phyloP scores from a whole-genome alignment of 2,797 vertebrate species.

The Catharus ustulatus region DNA sequence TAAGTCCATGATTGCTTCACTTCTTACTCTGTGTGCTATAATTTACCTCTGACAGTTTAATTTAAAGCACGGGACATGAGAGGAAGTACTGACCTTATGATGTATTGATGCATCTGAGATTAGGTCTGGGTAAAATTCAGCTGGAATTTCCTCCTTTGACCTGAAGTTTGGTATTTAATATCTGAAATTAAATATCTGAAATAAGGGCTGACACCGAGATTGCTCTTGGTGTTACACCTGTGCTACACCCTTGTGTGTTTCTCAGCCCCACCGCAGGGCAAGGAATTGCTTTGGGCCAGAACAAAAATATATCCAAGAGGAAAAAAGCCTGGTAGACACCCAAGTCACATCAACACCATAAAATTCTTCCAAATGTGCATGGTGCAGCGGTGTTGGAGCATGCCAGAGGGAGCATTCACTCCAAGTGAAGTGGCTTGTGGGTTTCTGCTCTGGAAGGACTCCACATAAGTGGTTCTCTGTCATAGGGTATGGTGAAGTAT shows the following conservation, averaged over 20 bases:
- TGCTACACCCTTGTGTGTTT: background rate
- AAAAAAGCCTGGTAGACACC: background rate
- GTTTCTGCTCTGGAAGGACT: background rate
- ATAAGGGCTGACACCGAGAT: background rate
- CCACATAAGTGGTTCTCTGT: rapidly evolving
- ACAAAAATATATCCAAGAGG: background rate
- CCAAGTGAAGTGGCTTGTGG: rapidly evolving
- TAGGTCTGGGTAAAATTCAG: background rate
- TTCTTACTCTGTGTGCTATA: background rate
- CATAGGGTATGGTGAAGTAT: rapidly evolving
- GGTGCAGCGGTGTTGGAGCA: rapidly evolving
- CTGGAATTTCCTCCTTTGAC: background rate
- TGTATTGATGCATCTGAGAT: background rate
- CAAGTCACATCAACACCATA: background rate
- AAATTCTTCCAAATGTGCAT: rapidly evolving
- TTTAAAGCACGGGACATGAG: background rate
- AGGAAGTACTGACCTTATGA: background rate
- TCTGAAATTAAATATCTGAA: background rate
- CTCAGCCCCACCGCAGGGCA: background rate
- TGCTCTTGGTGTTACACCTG: background rate
- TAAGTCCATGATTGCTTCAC: background rate
- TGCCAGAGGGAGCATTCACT: background rate
- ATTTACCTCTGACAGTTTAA: background rate
- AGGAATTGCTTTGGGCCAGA: background rate
- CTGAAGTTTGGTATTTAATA: background rate